A percentile compares a stretch with the other conserved stretches of the same genome.
Evolutionary conservation across 2,113 vertebrate species (phyloP).

Genomic region (Campylorhamphus procurvoides): DNA sequence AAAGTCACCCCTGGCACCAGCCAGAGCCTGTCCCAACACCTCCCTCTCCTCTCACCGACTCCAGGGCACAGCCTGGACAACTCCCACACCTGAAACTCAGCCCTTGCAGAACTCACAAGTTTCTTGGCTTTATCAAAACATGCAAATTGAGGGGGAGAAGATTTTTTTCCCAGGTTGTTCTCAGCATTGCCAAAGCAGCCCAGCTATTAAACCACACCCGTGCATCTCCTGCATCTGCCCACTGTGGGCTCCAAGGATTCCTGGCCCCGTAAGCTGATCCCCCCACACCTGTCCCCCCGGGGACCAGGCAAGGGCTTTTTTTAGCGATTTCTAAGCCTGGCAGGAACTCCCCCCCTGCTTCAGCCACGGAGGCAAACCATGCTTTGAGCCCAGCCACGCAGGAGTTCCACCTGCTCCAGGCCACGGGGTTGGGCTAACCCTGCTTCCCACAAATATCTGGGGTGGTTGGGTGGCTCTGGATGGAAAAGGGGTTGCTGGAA

Average conservation of each 20-base stretch:
- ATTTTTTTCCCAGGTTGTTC: not conserved
- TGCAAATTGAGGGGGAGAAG: not conserved
- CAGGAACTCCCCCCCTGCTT: not conserved
- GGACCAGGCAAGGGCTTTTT: conserved; percentile 57
- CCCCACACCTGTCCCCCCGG: conserved; percentile 53
- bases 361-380: not conserved
- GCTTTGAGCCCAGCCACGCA: not conserved
- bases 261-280: conserved; percentile 44
- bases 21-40: not conserved
- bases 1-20: not conserved
- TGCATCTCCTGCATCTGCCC: not conserved
- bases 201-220: not conserved
- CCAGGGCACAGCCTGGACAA: not conserved
- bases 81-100: not conserved
- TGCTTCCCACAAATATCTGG: not conserved
- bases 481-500: not conserved
- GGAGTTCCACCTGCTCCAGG: conserved; percentile 43
- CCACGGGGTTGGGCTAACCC: not conserved
- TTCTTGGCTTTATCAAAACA: not conserved
- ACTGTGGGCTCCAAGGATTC: not conserved
- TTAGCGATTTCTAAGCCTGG: conserved; percentile 47
- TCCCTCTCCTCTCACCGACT: not conserved
- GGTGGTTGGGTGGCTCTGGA: accelerated
- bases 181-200: not conserved
- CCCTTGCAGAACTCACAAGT: not conserved